phyloP scores from a whole-genome alignment of 2,113 vertebrate genomes.

The Cryptomyrus ogoouensis region DNA sequence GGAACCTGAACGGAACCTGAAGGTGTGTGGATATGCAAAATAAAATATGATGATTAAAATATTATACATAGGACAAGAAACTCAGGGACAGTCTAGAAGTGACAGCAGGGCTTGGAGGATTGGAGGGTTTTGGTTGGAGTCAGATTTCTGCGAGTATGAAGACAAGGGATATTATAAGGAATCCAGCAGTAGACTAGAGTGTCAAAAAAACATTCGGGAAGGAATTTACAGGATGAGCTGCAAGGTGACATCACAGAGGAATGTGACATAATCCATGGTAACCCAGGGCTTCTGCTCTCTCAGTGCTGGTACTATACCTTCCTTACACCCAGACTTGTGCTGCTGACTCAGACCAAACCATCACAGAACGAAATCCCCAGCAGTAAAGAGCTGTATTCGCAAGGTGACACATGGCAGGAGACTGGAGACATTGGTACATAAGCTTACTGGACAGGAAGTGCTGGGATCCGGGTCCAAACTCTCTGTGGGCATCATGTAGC shows the following conservation, averaged over 20 bases:
- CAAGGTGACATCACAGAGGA: not conserved
- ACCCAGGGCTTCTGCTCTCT: not conserved
- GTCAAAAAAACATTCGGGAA: not conserved
- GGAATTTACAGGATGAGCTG: not conserved
- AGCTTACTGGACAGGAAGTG: constrained; percentile 74
- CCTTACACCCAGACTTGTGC: not conserved
- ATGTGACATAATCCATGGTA: not conserved
- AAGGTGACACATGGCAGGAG: not conserved
- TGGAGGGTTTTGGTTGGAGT: not conserved
- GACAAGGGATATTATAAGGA: not conserved
- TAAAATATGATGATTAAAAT: not conserved
- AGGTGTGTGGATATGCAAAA: not conserved
- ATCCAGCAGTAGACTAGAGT: not conserved
- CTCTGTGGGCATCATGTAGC: constrained; percentile 73
- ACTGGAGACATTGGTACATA: not conserved
- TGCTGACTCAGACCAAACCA: not conserved
- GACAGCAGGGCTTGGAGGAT: not conserved
- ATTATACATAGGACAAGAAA: not conserved
- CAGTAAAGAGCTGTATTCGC: not conserved
- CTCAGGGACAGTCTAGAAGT: not conserved
- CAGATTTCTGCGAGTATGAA: not conserved
- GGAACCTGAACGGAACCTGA: constrained; percentile 76
- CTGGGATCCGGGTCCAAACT: constrained; percentile 75
- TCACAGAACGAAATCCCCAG: not conserved
- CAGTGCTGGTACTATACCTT: not conserved